Evolutionary conservation across 2,888 invertebrate species (phyloP), one percentile per base, ranked within the genome.

Genomic region (Listrodromus nycthemerus): DNA sequence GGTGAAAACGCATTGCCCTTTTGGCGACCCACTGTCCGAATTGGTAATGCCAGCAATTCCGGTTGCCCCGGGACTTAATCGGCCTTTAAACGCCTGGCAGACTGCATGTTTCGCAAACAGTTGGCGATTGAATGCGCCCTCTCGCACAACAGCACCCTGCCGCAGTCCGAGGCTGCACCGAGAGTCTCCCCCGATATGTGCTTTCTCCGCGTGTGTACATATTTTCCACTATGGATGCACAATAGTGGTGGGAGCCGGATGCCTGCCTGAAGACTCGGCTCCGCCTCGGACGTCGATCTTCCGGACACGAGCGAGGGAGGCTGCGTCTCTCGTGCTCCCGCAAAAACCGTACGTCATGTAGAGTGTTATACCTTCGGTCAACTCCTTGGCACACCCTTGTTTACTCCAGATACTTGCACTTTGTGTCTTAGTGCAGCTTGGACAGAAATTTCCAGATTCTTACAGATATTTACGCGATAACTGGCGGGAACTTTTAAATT

Each of bases 21-120:
- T 82, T 82, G 55, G 24, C 58, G 74, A 21, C 37, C 71, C 19
- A 66, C 48, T 74, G 66, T 65, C 61, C 70, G 61, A 79, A 78
- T 84, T 52, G 80, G 80, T 83, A 80, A 83, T 83, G 76, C 77
- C 77, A 80, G 67, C 83, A 65, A 77, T 80, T 70, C 73, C 73
- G 80, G 58, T 3, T 58, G 66, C 70, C 67, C 41, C 37, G 37
- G 8, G 33, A 21, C 79, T 83, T 83, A 81, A 81, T 85, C 80
- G 80, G 75, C 80, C 77, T 82, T 83, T 78, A 76, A 81, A 71
- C 61, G 82, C 52, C 76, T 52, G 67, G 37, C 79, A 82, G 71
- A 81, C 74, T 84, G 84, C 69, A 76, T 76, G 84, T 85, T 85
- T 85, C 75, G 85, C 85, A 84, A 86, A 86, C 86, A 86, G 86